These are phyloP conservation scores for Maniola hyperantus DNA, from an alignment of 2,888 invertebrate genomes.

Conservation along the genomic window DNA sequence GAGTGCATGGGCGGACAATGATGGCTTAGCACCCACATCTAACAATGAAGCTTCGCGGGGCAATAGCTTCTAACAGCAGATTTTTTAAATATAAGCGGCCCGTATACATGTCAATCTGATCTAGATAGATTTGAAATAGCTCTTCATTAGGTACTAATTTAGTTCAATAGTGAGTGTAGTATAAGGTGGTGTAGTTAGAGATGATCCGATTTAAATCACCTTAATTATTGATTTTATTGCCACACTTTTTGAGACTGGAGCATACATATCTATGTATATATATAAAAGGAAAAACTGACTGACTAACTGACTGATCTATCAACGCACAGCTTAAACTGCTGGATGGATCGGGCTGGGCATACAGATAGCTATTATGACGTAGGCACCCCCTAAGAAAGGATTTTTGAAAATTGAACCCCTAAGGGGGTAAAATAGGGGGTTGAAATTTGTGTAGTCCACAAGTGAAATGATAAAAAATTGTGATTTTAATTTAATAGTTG, in stretches of 20 bases:
- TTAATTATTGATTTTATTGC: background rate
- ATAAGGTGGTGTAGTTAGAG: background rate
- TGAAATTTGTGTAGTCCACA: too few relatives aligned
- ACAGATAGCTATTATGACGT: too few relatives aligned
- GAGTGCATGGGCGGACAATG: constrained; percentile 59
- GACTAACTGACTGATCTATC: too few relatives aligned
- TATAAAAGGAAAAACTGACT: too few relatives aligned
- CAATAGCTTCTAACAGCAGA: constrained; percentile 43
- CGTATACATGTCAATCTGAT: too few relatives aligned
- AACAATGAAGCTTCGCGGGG: constrained; percentile 52
- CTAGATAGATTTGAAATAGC: too few relatives aligned
- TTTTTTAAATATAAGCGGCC: background rate
- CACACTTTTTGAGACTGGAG: background rate
- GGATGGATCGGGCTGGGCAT: too few relatives aligned
- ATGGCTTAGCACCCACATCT: constrained; percentile 53
- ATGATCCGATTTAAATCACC: background rate
- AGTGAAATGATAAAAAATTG: background rate
- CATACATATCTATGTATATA: background rate
- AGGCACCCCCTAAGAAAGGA: too few relatives aligned
- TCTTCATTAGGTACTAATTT: too few relatives aligned
- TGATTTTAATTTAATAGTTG: background rate
- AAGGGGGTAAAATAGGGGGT: too few relatives aligned
- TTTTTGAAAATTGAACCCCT: too few relatives aligned
- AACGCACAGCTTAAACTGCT: too few relatives aligned
- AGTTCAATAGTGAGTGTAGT: background rate